Base-by-base conservation (phyloP, 2,888 invertebrate genomes). In the Dynastes tityus region DNA sequence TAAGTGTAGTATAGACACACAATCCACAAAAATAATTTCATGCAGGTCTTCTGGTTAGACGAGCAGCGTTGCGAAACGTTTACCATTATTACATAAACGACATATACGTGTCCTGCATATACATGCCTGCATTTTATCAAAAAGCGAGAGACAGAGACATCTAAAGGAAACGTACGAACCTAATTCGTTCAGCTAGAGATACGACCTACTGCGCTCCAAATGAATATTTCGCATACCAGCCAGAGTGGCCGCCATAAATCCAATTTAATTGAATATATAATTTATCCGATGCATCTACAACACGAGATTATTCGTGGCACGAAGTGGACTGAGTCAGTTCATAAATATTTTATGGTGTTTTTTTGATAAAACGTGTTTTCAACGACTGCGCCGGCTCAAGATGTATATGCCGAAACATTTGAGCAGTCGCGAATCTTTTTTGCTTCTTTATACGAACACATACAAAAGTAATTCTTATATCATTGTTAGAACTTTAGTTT, bases 181-280 rank as follows among this genome's bases (percentile, higher is more conserved):
- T 40, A 73, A 73, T 58, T 53, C 73, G 58, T 58, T 58, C 40
- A 29, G 45, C 37, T 64, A 77, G 40, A 55, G 71, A 49, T 49
- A 67, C 76, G 76, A 73, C 81, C 78, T 67, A 79, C 79, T 79
- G 79, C 37, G 81, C 78, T 80, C 74, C 61, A 77, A 80, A 78
- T 78, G 78, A 71, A 81, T 78, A 79, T 81, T 79, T 80, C 77
- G 78, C 79, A 80, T 81, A 78, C 78, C 75, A 70, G 63, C 76
- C 64, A 40, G 70, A 67, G 67, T 78, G 79, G 77, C 55, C 75
- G 79, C 77, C 67, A 82, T 82, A 82, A 82, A 82, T 80, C 76
- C 75, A 77, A 70, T 80, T 82, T 82, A 81, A 82, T 82, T 80
- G 81, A 80, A 79, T 80, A 61, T 80, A 78, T 80, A 80, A 81